These are phyloP conservation scores for Chanos chanos DNA, from an alignment of 2,797 vertebrate genomes.

Conservation along the genomic window DNA sequence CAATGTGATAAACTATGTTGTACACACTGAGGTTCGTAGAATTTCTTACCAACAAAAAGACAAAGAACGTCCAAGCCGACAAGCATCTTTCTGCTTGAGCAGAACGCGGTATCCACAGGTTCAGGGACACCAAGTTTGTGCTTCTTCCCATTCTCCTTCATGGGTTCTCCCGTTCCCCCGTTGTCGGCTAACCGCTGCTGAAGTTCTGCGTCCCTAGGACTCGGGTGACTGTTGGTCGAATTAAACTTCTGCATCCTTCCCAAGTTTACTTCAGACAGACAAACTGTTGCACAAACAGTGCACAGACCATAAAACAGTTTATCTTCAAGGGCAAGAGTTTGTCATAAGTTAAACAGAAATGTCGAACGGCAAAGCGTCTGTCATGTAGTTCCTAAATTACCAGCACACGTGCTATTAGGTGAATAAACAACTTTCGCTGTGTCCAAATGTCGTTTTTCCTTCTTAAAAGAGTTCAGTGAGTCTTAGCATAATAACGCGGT, in stretches of 20 bases:
- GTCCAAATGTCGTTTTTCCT: not conserved
- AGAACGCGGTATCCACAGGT: slow-evolving; percentile 51
- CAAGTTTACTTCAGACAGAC: no score
- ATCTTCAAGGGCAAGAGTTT: no score
- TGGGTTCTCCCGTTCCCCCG: slow-evolving; percentile 57
- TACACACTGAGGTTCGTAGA: not conserved
- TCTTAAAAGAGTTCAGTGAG: slow-evolving; percentile 20
- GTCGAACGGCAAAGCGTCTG: no score
- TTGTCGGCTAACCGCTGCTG: slow-evolving; percentile 67
- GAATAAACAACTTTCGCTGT: not conserved
- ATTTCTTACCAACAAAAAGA: slow-evolving; percentile 68
- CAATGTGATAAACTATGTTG: no score
- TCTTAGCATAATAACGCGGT: slow-evolving; percentile 27
- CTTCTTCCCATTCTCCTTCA: slow-evolving; percentile 68
- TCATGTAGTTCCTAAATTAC: no score
- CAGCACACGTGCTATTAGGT: no score
- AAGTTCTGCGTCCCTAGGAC: slow-evolving; percentile 67
- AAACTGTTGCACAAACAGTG: no score
- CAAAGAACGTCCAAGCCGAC: slow-evolving; percentile 74
- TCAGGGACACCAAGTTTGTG: slow-evolving; percentile 45
- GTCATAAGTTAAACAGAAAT: no score
- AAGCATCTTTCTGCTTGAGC: slow-evolving; percentile 71
- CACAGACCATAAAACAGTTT: no score
- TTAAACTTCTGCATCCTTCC: slow-evolving; percentile 65
- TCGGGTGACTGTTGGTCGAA: slow-evolving; percentile 54